A percentile compares a stretch with the other conserved stretches of the same genome.
These are phyloP conservation scores for Ennomos fuscantarius DNA, from an alignment of 2,888 invertebrate genomes.

Conservation along the genomic window DNA sequence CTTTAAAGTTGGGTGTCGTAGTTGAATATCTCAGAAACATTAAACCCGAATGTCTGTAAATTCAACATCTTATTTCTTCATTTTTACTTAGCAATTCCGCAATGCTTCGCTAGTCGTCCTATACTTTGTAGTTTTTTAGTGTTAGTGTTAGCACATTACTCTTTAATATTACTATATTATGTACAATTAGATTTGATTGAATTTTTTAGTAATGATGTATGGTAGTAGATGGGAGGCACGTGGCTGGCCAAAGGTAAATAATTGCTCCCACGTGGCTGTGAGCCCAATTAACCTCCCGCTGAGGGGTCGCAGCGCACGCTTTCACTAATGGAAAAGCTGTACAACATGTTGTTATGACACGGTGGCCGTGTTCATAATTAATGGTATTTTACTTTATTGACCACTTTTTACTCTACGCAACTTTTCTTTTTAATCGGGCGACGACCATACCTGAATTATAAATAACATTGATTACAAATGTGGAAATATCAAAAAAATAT, in stretches of 20 bases:
- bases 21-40: constrained; percentile 57
- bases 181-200: constrained; percentile 7
- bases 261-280: constrained; percentile 78
- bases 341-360: constrained; percentile 42
- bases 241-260: constrained; percentile 80
- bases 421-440: constrained; percentile 1
- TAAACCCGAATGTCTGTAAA: constrained; percentile 80
- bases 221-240: constrained; percentile 57
- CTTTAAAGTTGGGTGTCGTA: constrained; percentile 59
- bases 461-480: no score
- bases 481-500: no score
- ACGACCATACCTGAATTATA: no score
- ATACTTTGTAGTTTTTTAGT: constrained; percentile 47
- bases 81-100: constrained; percentile 80
- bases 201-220: constrained; percentile 35
- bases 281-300: constrained; percentile 71
- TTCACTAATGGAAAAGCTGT: constrained; percentile 60
- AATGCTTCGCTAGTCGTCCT: constrained; percentile 72
- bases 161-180: background rate
- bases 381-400: constrained; percentile 38
- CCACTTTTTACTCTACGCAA: background rate
- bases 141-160: constrained; percentile 27
- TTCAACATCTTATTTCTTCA: constrained; percentile 80
- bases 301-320: constrained; percentile 64
- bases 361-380: constrained; percentile 49